A percentile compares a stretch with the other conserved stretches of the same genome.
Evolutionary conservation across 2,113 vertebrate species (phyloP).

Genomic region (Origma solitaria): DNA sequence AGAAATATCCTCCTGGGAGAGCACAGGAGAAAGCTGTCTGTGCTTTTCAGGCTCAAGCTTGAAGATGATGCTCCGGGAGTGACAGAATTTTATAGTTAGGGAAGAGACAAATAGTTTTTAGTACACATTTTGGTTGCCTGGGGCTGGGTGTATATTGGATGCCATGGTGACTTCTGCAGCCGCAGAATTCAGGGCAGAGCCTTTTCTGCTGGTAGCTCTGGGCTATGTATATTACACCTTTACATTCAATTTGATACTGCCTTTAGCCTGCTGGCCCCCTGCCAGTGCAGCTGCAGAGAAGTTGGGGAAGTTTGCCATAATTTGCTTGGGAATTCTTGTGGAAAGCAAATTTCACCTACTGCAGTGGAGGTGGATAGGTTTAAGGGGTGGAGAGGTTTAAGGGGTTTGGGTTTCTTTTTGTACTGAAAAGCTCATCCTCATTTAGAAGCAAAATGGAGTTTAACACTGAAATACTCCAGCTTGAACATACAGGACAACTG

Average conservation of each 20-base stretch:
- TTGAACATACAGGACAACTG: background rate
- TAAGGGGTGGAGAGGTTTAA: background rate
- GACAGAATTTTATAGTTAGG: background rate
- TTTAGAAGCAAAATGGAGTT: background rate
- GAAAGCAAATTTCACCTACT: slow-evolving; percentile 47
- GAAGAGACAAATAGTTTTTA: background rate
- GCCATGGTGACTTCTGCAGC: fast-evolving
- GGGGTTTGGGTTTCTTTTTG: background rate
- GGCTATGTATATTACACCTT: slow-evolving; percentile 57
- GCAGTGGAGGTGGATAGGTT: background rate
- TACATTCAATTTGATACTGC: slow-evolving; percentile 37
- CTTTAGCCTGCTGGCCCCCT: slow-evolving; percentile 24
- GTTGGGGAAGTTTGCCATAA: slow-evolving; percentile 35
- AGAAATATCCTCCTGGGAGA: background rate
- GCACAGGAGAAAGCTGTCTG: background rate
- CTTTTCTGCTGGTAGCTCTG: slow-evolving; percentile 43
- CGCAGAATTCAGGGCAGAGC: background rate
- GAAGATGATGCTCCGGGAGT: background rate
- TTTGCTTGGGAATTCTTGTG: slow-evolving; percentile 44
- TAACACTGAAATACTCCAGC: background rate
- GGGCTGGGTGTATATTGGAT: background rate
- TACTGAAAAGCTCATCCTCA: background rate
- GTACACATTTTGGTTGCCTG: fast-evolving
- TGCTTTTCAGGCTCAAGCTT: background rate
- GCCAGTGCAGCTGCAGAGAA: slow-evolving; percentile 52